Percentiles rank a stretch among this genome's conserved stretches.
phyloP scores from a whole-genome alignment of 2,888 invertebrate species.

The Drosophila diplacantha region DNA sequence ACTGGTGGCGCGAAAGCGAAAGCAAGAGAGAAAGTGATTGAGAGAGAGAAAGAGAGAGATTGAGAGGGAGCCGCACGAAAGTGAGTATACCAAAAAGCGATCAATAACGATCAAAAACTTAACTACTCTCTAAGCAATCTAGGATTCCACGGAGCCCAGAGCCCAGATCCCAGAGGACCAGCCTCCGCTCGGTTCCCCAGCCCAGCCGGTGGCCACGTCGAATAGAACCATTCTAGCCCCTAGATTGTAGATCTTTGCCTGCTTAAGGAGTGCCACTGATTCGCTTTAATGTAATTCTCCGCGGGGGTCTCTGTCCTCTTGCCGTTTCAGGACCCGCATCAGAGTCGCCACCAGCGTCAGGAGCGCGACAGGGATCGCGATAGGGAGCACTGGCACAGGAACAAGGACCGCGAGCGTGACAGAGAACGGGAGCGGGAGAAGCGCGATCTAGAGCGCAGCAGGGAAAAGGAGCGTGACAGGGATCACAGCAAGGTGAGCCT shows the following conservation, averaged over 20 bases:
- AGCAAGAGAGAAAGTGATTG: constrained; percentile 23
- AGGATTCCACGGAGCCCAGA: constrained; percentile 19
- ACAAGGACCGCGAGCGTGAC: constrained; percentile 38
- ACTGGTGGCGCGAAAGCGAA: constrained; percentile 62
- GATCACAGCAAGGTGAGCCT: constrained; percentile 51
- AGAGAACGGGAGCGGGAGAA: constrained; percentile 22
- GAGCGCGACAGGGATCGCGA: constrained; percentile 32
- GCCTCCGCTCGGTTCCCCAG: constrained; percentile 1
- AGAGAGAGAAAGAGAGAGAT: constrained; percentile 14
- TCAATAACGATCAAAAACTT: constrained; percentile 23
- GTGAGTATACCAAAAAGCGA: constrained; percentile 40
- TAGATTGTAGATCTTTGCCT: constrained; percentile 21
- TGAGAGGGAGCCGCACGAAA: constrained; percentile 36
- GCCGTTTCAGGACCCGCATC: constrained; percentile 24
- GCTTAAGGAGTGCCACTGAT: not conserved
- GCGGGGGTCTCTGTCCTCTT: constrained; percentile 7
- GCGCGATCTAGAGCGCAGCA: constrained; percentile 23
- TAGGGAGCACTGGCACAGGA: constrained; percentile 13
- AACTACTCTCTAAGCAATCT: constrained; percentile 37
- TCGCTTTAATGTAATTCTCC: constrained; percentile 14
- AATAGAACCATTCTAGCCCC: constrained; percentile 5
- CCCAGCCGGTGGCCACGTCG: constrained; percentile 17
- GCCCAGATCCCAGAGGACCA: constrained; percentile 7
- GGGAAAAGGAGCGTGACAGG: constrained; percentile 42
- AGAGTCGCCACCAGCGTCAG: constrained; percentile 27